phyloP scores from a whole-genome alignment of 2,113 vertebrate genomes.

The Fregetta grallaria region DNA sequence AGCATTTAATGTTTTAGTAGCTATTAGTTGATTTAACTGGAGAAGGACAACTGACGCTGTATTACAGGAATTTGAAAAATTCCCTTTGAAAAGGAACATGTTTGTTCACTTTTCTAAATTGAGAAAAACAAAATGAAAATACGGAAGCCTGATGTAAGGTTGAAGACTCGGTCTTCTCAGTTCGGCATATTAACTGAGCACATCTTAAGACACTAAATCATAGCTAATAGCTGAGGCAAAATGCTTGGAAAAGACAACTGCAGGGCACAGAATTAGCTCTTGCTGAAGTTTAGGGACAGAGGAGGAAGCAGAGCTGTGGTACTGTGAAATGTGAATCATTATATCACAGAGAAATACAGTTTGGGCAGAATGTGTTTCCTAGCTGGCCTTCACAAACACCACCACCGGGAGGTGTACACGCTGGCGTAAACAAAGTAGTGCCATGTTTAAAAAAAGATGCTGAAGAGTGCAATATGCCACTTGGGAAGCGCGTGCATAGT shows the following conservation, averaged over 20 bases:
- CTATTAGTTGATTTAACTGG: neutral
- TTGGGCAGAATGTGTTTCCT: neutral
- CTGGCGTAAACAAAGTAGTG: neutral
- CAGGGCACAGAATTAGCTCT: neutral
- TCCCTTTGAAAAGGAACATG: neutral
- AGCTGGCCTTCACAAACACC: neutral
- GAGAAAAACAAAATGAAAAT: neutral
- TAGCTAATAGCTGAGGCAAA: neutral
- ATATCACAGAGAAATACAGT: neutral
- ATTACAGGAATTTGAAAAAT: neutral
- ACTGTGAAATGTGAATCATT: neutral
- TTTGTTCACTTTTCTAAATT: neutral
- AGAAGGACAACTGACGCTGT: neutral
- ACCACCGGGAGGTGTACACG: neutral
- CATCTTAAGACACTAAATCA: neutral
- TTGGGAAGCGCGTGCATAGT: neutral
- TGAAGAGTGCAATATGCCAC: neutral
- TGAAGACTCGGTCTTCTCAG: neutral
- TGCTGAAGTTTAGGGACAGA: neutral
- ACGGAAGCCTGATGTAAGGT: neutral
- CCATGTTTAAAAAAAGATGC: neutral
- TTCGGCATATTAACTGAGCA: neutral
- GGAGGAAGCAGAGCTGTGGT: neutral
- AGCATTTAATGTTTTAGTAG: neutral
- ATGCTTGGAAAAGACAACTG: neutral